Evolutionary conservation across 1,140 invertebrate species (phyloP).

Genomic region (Drosophila ironensis): DNA sequence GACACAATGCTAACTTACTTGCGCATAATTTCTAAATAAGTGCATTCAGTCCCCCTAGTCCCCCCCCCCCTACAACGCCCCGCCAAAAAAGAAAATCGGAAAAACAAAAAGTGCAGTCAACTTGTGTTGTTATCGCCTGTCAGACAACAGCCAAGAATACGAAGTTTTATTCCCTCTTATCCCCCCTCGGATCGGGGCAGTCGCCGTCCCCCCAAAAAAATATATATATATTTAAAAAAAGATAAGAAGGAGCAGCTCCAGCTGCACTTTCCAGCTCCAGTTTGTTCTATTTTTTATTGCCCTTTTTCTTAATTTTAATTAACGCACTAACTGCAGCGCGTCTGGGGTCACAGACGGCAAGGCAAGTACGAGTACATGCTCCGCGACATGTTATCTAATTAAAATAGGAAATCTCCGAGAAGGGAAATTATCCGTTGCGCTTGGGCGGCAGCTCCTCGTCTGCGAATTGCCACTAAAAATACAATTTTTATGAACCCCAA

Average conservation of each 20-base stretch:
- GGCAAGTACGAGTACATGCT: conserved; percentile 16
- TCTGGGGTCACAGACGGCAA: neutral
- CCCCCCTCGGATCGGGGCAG: neutral
- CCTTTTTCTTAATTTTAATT: conserved; percentile 66
- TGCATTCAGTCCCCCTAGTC: conserved; percentile 3
- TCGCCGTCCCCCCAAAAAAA: neutral
- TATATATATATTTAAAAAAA: neutral
- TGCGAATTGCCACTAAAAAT: neutral
- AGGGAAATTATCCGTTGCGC: conserved; percentile 15
- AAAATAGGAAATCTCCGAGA: conserved; percentile 35
- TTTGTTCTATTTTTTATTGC: conserved; percentile 42
- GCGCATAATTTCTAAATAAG: conserved; percentile 75
- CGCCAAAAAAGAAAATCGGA: neutral
- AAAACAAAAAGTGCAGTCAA: conserved; percentile 49
- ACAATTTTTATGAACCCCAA: conserved; percentile 3
- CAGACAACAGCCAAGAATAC: conserved; percentile 50
- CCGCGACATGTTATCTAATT: conserved; percentile 60
- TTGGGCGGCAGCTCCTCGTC: conserved; percentile 5
- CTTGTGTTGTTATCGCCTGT: conserved; percentile 65
- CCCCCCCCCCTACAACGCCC: neutral
- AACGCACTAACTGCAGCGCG: conserved; percentile 47
- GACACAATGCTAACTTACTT: conserved; percentile 51
- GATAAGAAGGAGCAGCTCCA: conserved; percentile 27
- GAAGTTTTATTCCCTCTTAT: conserved; percentile 36
- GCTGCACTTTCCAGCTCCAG: conserved; percentile 29